Percentiles rank a stretch among this genome's conserved stretches.
phyloP scores from a whole-genome alignment of 1,140 invertebrate genomes.

The Stratiolaelaps scimitus region DNA sequence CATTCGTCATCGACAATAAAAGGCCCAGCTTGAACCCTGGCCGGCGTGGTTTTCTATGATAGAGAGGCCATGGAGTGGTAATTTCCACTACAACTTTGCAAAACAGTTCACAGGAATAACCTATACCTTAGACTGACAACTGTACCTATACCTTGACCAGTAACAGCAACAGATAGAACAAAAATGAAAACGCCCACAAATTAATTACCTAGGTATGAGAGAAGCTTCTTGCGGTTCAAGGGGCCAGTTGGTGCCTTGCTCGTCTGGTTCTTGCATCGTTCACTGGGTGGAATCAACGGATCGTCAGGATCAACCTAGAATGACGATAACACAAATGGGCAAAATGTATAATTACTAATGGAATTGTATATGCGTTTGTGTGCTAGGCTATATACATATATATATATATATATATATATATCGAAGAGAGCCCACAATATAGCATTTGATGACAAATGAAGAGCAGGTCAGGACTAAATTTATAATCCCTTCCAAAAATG shows the following conservation, averaged over 20 bases:
- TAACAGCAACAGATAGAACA: no score
- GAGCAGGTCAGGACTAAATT: background rate
- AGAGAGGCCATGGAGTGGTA: no score
- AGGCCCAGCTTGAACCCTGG: no score
- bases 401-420: no score
- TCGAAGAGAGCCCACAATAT: no score
- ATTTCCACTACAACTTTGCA: no score
- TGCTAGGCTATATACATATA: background rate
- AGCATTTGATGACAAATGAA: no score
- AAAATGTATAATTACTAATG: conserved; percentile 38
- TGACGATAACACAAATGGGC: conserved; percentile 19
- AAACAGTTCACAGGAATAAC: no score
- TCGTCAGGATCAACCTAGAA: conserved; percentile 46
- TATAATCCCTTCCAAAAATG: background rate
- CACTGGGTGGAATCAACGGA: conserved; percentile 82
- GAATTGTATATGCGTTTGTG: conserved; percentile 18
- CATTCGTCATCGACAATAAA: no score
- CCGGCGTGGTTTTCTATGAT: no score
- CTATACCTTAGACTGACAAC: no score
- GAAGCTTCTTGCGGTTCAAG: conserved; percentile 83
- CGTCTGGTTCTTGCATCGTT: conserved; percentile 89
- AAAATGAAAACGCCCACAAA: background rate
- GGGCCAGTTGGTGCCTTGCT: conserved; percentile 87
- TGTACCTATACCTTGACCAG: no score
- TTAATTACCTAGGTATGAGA: conserved; percentile 63